Evolutionary conservation across 2,888 invertebrate species (phyloP), one percentile per base, ranked within the genome.

Genomic region (Tachina grossa): DNA sequence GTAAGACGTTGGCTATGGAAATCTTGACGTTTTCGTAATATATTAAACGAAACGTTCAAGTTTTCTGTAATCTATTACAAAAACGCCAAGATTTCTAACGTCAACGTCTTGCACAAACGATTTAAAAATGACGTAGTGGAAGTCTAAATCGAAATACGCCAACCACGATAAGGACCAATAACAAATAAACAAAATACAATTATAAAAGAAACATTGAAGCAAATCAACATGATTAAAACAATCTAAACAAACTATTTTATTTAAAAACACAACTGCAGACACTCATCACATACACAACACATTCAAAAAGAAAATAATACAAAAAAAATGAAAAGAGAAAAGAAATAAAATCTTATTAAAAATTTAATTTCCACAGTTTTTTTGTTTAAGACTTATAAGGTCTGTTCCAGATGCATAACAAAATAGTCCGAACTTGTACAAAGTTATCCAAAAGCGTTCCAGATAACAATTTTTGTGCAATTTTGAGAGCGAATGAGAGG

Each of bases 161-260:
- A 31, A 31, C 31, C 5, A 31, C 31, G 6, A 31, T 31, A 31
- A 31, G 31, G 31, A 2, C 31, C 31, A 31, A 47, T 53, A 61
- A 71, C 72, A 57, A 76, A 80, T 59, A 65, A 22, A 72, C 11
- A 65, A 51, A 72, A 61, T 78, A 83, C 75, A 76, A 71, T 80
- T 83, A 71, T 74, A 65, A 78, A 78, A 72, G 22, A 71, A 74
- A 76, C 66, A 45, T 77, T 31, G 59, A 72, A 57, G 13, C 66
- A 69, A 81, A 61, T 61, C 61, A 75, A 78, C 76, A 78, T 81
- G 76, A 84, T 81, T 78, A 83, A 69, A 71, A 78, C 68, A 63
- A 71, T 69, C 43, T 41, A 43, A 79, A 82, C n/a, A 78, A 63
- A 83, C 78, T 87, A 84, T 87, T 85, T 87, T 86, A 87, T 87